Evolutionary conservation across 2,113 vertebrate genomes (phyloP), one percentile per base, ranked within the genome.

Genomic region (Ptyas mucosa): DNA sequence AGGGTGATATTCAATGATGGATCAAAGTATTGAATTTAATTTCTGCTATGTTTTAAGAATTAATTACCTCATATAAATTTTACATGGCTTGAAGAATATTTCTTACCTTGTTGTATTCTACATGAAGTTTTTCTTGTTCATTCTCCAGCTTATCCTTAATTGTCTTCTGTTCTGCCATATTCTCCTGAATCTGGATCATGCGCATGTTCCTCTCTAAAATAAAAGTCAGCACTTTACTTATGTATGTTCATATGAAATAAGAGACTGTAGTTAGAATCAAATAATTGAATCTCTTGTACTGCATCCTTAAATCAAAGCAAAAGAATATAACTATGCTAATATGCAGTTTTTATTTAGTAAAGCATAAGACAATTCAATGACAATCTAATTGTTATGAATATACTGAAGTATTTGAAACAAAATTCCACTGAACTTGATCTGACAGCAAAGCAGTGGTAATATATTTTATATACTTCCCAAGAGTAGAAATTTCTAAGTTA

Each of bases 161-260:
- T 97, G 98, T 99, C 98, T 99, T 99, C 97, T 99, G 99, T 95
- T 99, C 99, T 18, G 98, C 98, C 98, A 99, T 99, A 97, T 99
- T 99, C 97, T 99, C 99, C 97, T 99, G 99, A 96, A 99, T 99
- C 97, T 99, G 99, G 98, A 99, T 99, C 99, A 99, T 99, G 95
- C 99, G 98, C 99, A 99, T 99, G 98, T 99, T 99, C 96, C 99
- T 98, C 98, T 99, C 99, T 99, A 96, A 97, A 98, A 97, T 91
- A 97, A 97, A 97, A 95, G 2, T 5, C 39, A 53, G 91, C 89
- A 94, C n/a, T 93, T 88, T 61, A 21, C 69, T 15, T 11, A 34
- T 85, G 61, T 57, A 61, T 1, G 90, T 90, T 34, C 23, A 3
- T 88, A 5, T 55, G 15, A 92, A 92, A 58, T 26, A 49, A 81